Conservation (phyloP, 2,797 vertebrate genomes). For the Cossypha caffra region DNA sequence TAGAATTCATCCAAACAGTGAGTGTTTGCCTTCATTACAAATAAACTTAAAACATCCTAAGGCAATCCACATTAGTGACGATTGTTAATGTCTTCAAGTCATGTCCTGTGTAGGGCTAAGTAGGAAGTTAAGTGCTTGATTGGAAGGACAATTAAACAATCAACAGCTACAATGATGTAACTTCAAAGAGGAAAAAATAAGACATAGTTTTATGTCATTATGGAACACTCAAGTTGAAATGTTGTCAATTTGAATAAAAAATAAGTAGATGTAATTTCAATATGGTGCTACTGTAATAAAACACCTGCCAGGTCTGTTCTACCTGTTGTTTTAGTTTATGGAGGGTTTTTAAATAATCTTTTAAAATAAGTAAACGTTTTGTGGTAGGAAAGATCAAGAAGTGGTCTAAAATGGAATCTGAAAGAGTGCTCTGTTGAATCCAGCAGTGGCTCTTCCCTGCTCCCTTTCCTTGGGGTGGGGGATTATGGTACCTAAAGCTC, state of each 20-base stretch:
- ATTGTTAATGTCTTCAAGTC: conserved; percentile 66
- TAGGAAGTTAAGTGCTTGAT: conserved; percentile 59
- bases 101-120: conserved; percentile 52
- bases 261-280: conserved; percentile 26
- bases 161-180: conserved; percentile 49
- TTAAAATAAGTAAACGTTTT: not conserved
- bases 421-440: not conserved
- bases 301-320: not conserved
- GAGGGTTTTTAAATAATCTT: not conserved
- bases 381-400: not conserved
- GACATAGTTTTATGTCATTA: conserved; percentile 51
- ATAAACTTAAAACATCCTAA: conserved; percentile 69
- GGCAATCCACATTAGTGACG: conserved; percentile 62
- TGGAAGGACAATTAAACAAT: conserved; percentile 62
- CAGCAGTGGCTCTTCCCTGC: not conserved
- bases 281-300: conserved; percentile 9
- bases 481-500: not conserved
- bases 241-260: conserved; percentile 61
- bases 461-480: not conserved
- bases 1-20: conserved; percentile 68
- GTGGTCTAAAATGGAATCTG: not conserved
- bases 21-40: conserved; percentile 65
- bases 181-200: conserved; percentile 46
- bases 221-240: conserved; percentile 32
- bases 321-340: not conserved